phyloP scores from a whole-genome alignment of 1,140 invertebrate species.

The Himalopsyche phryganea region DNA sequence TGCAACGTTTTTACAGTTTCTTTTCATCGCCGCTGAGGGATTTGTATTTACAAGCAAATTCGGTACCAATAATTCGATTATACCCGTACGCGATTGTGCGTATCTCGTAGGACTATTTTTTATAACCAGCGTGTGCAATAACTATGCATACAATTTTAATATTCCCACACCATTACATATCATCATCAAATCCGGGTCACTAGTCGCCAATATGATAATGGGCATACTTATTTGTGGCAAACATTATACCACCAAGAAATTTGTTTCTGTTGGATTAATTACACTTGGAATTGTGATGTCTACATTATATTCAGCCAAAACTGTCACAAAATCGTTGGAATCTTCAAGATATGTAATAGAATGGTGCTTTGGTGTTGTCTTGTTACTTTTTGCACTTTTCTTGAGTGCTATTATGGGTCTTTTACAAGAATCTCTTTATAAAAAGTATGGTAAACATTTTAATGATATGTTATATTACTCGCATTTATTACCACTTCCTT shows the following conservation, averaged over 20 bases:
- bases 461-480: constrained; percentile 29
- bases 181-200: constrained; percentile 32
- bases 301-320: constrained; percentile 23
- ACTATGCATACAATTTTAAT: constrained; percentile 30
- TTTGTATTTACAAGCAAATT: constrained; percentile 28
- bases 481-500: constrained; percentile 26
- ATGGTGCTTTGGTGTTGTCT: constrained; percentile 19
- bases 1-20: constrained; percentile 29
- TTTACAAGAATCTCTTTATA: constrained; percentile 28
- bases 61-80: constrained; percentile 17
- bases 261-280: constrained; percentile 20
- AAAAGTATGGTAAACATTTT: constrained; percentile 21
- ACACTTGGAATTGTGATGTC: constrained; percentile 24
- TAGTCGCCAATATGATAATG: constrained; percentile 26
- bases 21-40: constrained; percentile 27
- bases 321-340: not conserved
- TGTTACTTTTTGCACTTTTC: constrained; percentile 20
- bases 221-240: constrained; percentile 16
- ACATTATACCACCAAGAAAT: constrained; percentile 21
- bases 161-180: constrained; percentile 29
- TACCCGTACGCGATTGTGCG: constrained; percentile 26
- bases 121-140: constrained; percentile 27
- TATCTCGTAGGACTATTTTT: constrained; percentile 24
- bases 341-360: constrained; percentile 8
- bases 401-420: constrained; percentile 27